Conservation (phyloP, 2,888 invertebrate genomes). For the Prosopocoilus inquinatus region DNA sequence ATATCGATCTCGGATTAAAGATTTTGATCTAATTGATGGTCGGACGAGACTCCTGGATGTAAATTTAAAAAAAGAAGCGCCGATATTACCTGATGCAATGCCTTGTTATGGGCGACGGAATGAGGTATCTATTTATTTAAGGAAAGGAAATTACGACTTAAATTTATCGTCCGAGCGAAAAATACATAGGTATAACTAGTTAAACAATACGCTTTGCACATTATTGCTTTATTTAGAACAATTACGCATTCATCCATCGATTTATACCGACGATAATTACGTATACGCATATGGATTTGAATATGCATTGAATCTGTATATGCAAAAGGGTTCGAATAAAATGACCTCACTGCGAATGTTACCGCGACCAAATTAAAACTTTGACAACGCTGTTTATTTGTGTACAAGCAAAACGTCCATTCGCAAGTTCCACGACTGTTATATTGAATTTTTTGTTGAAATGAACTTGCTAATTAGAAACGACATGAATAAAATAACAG, state of each 20-base stretch:
- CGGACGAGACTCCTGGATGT: neutral
- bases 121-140: too few relatives aligned
- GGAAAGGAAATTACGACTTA: too few relatives aligned
- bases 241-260: slow-evolving; percentile 32
- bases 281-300: slow-evolving; percentile 23
- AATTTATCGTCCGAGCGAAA: too few relatives aligned
- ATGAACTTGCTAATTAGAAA: too few relatives aligned
- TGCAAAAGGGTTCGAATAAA: slow-evolving; percentile 6
- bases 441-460: too few relatives aligned
- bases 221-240: slow-evolving; percentile 35
- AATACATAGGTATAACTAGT: too few relatives aligned
- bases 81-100: neutral
- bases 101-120: neutral
- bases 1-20: slow-evolving; percentile 5
- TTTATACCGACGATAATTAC: slow-evolving; percentile 21
- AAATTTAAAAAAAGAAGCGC: neutral
- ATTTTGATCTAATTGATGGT: slow-evolving; percentile 11
- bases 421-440: too few relatives aligned
- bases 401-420: too few relatives aligned
- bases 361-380: slow-evolving; percentile 20
- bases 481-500: too few relatives aligned
- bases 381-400: slow-evolving; percentile 4
- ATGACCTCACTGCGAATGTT: slow-evolving; percentile 3
- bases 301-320: slow-evolving; percentile 25
- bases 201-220: neutral